These are phyloP conservation scores for Habroteleia sp. DNA, from an alignment of 2,888 invertebrate species.

Conservation along the genomic window DNA sequence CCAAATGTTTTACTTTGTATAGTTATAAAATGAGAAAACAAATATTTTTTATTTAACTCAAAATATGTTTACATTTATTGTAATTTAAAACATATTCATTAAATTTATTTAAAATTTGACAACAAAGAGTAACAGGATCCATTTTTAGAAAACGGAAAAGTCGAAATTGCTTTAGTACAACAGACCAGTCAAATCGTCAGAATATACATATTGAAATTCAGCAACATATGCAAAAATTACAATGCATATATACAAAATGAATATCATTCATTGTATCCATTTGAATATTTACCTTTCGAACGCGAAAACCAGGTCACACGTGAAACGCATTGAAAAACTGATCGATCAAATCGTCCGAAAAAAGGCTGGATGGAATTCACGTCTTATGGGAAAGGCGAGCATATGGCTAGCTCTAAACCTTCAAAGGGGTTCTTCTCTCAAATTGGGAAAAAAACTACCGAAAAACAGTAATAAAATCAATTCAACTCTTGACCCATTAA, in stretches of 20 bases:
- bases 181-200: too few relatives aligned
- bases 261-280: neutral
- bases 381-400: slow-evolving; percentile 41
- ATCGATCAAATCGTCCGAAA: slow-evolving; percentile 38
- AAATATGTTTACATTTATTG: too few relatives aligned
- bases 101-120: too few relatives aligned
- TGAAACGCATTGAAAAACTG: slow-evolving; percentile 17
- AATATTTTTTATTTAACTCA: too few relatives aligned
- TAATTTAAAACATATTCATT: too few relatives aligned
- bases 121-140: too few relatives aligned
- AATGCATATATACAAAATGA: neutral
- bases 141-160: too few relatives aligned
- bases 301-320: slow-evolving; percentile 14
- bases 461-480: slow-evolving; percentile 21
- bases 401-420: slow-evolving; percentile 19
- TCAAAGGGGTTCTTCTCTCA: slow-evolving; percentile 32
- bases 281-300: slow-evolving; percentile 7
- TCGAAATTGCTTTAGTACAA: too few relatives aligned
- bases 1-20: too few relatives aligned
- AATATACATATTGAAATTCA: too few relatives aligned
- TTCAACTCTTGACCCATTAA: slow-evolving; percentile 32
- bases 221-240: too few relatives aligned
- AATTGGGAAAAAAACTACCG: neutral
- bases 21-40: too few relatives aligned
- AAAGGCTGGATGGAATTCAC: slow-evolving; percentile 8